Percentiles rank a stretch among this genome's conserved stretches.
These are phyloP conservation scores for Tragelaphus strepsiceros DNA, from an alignment of 2,113 vertebrate species.

Conservation along the genomic window DNA sequence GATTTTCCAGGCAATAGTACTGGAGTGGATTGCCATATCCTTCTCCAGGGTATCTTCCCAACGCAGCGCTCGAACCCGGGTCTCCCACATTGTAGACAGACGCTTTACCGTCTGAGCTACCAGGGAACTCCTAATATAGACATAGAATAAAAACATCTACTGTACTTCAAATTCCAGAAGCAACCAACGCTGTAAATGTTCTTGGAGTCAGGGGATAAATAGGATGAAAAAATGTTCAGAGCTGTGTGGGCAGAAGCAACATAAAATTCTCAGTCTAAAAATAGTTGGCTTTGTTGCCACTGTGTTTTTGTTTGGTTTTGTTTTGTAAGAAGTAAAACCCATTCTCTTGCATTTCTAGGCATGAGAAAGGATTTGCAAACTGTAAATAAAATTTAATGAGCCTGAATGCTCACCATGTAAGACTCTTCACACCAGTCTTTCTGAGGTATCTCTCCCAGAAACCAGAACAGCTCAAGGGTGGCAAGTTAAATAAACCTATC, in stretches of 20 bases:
- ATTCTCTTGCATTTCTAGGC: slow-evolving; percentile 50
- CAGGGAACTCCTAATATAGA: not conserved
- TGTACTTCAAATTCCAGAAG: not conserved
- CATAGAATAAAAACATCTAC: not conserved
- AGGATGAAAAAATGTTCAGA: slow-evolving; percentile 68
- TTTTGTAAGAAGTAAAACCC: slow-evolving; percentile 55
- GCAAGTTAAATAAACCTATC: not conserved
- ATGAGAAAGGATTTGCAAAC: slow-evolving; percentile 58
- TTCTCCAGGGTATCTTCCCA: too few species aligned
- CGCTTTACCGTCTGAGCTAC: too few species aligned
- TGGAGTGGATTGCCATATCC: too few species aligned
- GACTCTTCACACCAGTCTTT: slow-evolving; percentile 14
- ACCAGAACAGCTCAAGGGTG: not conserved
- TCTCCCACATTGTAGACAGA: too few species aligned
- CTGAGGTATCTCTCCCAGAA: slow-evolving; percentile 35
- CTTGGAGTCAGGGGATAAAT: slow-evolving; percentile 68
- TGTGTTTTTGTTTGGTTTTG: slow-evolving; percentile 58
- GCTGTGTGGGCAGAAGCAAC: slow-evolving; percentile 61
- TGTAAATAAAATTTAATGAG: slow-evolving; percentile 68
- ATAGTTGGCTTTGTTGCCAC: not conserved
- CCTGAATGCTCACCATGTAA: slow-evolving; percentile 42
- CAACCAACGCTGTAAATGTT: slow-evolving; percentile 37
- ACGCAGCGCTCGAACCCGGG: too few species aligned
- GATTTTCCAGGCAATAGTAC: too few species aligned
- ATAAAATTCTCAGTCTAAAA: slow-evolving; percentile 18